These are phyloP conservation scores for Ischnura elegans DNA, from an alignment of 2,888 invertebrate species.

Conservation along the genomic window DNA sequence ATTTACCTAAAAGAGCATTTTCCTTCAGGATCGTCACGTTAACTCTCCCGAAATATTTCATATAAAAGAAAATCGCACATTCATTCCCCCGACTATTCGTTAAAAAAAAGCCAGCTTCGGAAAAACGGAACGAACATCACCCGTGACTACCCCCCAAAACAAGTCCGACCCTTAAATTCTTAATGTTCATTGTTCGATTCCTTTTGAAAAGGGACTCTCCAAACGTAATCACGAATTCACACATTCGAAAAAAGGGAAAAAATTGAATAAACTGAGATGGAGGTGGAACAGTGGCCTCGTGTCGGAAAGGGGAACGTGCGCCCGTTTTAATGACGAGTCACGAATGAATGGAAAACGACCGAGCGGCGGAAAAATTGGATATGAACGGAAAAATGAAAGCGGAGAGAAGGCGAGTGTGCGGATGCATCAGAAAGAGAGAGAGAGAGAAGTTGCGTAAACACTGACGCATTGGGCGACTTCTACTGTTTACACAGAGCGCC, in stretches of 20 bases:
- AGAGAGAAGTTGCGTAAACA: slow-evolving; percentile 47
- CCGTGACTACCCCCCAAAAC: not conserved
- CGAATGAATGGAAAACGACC: slow-evolving; percentile 5
- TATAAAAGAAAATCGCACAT: too few species aligned
- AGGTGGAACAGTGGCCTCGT: not conserved
- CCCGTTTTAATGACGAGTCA: slow-evolving; percentile 8
- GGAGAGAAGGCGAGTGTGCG: not conserved
- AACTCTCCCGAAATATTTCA: too few species aligned
- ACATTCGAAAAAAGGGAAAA: not conserved
- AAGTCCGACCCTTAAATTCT: not conserved
- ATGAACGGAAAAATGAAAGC: not conserved
- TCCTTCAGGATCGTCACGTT: too few species aligned
- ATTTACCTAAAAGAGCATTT: too few species aligned
- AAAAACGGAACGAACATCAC: not conserved
- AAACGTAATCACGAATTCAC: not conserved
- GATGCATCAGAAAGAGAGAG: slow-evolving; percentile 32
- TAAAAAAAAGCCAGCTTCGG: not conserved
- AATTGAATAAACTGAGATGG: not conserved
- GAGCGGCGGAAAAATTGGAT: not conserved
- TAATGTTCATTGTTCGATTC: not conserved
- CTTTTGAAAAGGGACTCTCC: not conserved
- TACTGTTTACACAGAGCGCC: slow-evolving; percentile 54
- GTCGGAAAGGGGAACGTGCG: not conserved
- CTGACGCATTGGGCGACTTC: slow-evolving; percentile 9
- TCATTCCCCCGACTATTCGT: not conserved